phyloP scores from a whole-genome alignment of 2,888 invertebrate species.

The Drosophila mayaguana region DNA sequence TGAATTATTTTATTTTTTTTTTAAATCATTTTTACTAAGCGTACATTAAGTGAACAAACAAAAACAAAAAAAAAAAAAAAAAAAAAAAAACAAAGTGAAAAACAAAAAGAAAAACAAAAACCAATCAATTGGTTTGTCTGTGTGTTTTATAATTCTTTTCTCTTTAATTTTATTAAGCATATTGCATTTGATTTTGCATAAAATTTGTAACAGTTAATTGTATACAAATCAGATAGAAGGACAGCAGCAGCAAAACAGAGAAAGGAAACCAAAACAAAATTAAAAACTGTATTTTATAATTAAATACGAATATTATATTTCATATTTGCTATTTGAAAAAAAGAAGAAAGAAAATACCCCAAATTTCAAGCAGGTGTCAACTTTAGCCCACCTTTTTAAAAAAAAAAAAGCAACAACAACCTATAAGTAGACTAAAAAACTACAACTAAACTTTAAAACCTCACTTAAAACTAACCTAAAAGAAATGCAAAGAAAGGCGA shows the following conservation, averaged over 20 bases:
- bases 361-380: slow-evolving; percentile 28
- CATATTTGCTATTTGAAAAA: slow-evolving; percentile 15
- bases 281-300: slow-evolving; percentile 28
- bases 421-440: slow-evolving; percentile 11
- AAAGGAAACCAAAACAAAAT: slow-evolving; percentile 5
- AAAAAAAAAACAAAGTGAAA: slow-evolving; percentile 19
- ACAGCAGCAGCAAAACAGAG: slow-evolving; percentile 1
- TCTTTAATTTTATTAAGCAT: slow-evolving; percentile 10
- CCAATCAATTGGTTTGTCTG: slow-evolving; percentile 33
- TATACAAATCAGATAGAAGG: slow-evolving; percentile 12
- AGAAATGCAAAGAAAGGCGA: slow-evolving; percentile 9
- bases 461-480: slow-evolving; percentile 15
- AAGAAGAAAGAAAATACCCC: background rate
- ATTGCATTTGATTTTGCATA: slow-evolving; percentile 33
- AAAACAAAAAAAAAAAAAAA: slow-evolving; percentile 17
- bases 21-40: slow-evolving; percentile 57
- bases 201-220: slow-evolving; percentile 33
- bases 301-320: slow-evolving; percentile 31
- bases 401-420: background rate
- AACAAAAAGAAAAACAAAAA: slow-evolving; percentile 25
- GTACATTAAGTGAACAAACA: slow-evolving; percentile 63
- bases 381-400: slow-evolving; percentile 16
- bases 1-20: slow-evolving; percentile 68
- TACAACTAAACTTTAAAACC: slow-evolving; percentile 15
- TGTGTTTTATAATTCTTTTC: slow-evolving; percentile 25